Evolutionary conservation across 2,888 invertebrate species (phyloP).

Genomic region (Scelioninae gen. 1): DNA sequence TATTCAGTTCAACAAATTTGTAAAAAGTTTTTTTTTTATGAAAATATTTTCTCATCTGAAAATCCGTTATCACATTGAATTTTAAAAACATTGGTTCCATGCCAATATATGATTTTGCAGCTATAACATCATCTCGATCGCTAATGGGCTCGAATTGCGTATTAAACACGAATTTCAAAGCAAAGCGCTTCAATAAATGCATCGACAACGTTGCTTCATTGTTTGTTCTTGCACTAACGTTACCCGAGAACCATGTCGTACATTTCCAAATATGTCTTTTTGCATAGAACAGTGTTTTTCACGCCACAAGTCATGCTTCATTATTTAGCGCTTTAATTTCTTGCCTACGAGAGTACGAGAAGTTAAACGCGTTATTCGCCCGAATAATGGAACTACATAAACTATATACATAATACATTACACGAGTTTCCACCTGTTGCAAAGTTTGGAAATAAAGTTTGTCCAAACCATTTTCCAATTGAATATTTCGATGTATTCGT

Average conservation of each 20-base stretch:
- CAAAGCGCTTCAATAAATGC: slow-evolving; percentile 19
- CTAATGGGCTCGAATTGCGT: slow-evolving; percentile 19
- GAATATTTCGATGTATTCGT: slow-evolving; percentile 2
- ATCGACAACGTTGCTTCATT: slow-evolving; percentile 16
- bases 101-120: no score
- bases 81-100: no score
- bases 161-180: slow-evolving; percentile 28
- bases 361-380: slow-evolving; percentile 8
- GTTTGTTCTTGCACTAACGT: slow-evolving; percentile 4
- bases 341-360: neutral
- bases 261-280: neutral
- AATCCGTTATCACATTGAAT: no score
- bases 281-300: neutral
- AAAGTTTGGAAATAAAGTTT: slow-evolving; percentile 48
- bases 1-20: no score
- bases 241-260: neutral
- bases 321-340: slow-evolving; percentile 19
- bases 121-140: no score
- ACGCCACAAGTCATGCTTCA: slow-evolving; percentile 3
- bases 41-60: no score
- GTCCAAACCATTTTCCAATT: slow-evolving; percentile 21
- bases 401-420: slow-evolving; percentile 40
- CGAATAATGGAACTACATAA: slow-evolving; percentile 2
- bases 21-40: no score
- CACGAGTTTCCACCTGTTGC: slow-evolving; percentile 58